phyloP scores from a whole-genome alignment of 64 coral and sea anemone species.

The Stichodactyla helianthus region DNA sequence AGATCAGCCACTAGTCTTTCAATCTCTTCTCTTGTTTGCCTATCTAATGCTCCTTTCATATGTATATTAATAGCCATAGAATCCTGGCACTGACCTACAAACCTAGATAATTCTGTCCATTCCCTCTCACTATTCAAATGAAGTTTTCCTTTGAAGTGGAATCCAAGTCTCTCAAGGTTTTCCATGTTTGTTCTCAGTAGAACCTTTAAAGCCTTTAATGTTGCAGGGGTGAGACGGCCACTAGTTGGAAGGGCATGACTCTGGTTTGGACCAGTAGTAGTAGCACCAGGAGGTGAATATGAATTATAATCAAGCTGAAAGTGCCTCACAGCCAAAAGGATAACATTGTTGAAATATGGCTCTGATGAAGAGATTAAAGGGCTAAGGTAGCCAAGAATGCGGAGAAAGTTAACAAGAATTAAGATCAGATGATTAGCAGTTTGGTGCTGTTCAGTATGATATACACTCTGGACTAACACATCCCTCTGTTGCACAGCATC shows the following conservation, averaged over 20 bases:
- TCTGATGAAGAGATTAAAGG: constrained; percentile 28
- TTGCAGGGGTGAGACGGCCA: constrained; percentile 46
- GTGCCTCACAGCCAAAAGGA: constrained; percentile 44
- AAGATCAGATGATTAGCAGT: background rate
- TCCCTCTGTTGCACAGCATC: background rate
- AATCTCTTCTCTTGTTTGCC: constrained; percentile 29
- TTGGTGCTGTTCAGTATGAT: background rate
- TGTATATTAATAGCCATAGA: constrained; percentile 31
- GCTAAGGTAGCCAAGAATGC: constrained; percentile 58
- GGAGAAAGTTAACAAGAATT: constrained; percentile 13
- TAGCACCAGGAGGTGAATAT: background rate
- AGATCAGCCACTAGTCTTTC: constrained; percentile 22
- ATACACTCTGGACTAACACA: constrained; percentile 15
- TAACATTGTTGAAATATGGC: constrained; percentile 41
- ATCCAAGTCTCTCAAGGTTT: constrained; percentile 41
- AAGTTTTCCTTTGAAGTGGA: constrained; percentile 38
- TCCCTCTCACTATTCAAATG: constrained; percentile 29
- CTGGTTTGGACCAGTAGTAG: background rate
- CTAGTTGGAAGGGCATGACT: constrained; percentile 8
- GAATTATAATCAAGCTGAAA: constrained; percentile 79
- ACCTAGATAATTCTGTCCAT: constrained; percentile 26
- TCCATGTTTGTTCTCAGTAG: constrained; percentile 3
- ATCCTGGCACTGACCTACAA: constrained; percentile 46
- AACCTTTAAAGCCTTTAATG: constrained; percentile 38
- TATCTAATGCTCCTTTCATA: constrained; percentile 34